Base-by-base conservation (phyloP, 2,797 vertebrate genomes). In the Paratrypauchen microcephalus region DNA sequence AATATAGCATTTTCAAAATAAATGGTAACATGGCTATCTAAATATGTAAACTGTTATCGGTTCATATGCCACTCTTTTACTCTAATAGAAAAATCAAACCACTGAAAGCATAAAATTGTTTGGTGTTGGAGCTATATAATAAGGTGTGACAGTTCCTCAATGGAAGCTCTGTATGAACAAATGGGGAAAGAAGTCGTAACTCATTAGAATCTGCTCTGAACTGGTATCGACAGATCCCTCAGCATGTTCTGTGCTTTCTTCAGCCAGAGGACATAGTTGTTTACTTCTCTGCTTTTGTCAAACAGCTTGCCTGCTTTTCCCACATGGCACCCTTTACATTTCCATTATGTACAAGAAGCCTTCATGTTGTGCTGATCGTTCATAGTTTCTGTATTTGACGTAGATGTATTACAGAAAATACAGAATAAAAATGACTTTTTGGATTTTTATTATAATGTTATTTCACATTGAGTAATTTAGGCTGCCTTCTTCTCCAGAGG, bases 101-200 rank as follows among this genome's bases (percentile, higher is more conserved):
- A 50, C 71, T 70, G 54, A 56, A 39, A 68, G 69, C 54, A 32
- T 65, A 81, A 70, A 19, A 69, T 50, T 41, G 71, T 73, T 81
- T 65, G 69, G 73, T 71, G 63, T 64, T 77, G 79, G 76, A 71
- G 77, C 74, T 66, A 72, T 66, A 72, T 86, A 89, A 91, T 84
- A 74, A 86, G 72, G 56, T 68, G 19, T 90, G 88, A 76, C 89
- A 89, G 81, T 78, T 84, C 75, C 75, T 87, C 88, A 87, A 86
- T 89, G 78, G 78, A 80, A 86, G 80, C 84, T 77, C 81, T 87
- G 85, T 85, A 57, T 83, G 84, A 89, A 83, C 75, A 88, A 90
- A 88, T 86, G 83, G 85, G 83, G 73, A 81, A 76, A 86, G 70
- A 71, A 84, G 85, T 80, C 87, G 81, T 77, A 65, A 85, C 74